Conservation (phyloP, 2,888 invertebrate species). For the Drosophila differens region DNA sequence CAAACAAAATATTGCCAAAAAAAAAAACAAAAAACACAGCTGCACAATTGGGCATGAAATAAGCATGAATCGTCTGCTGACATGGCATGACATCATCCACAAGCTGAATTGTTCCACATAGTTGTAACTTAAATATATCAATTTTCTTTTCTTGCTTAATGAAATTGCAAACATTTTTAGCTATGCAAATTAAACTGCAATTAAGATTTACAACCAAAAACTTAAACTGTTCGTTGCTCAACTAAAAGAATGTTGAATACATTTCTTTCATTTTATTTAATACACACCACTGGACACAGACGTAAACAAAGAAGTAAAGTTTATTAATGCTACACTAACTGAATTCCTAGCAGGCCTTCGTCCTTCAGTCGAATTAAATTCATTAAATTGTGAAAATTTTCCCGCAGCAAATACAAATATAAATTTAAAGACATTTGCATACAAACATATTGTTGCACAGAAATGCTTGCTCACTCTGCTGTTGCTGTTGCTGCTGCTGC, state of each 20-base stretch:
- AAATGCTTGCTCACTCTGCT: conserved; percentile 11
- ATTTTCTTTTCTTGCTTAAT: background rate
- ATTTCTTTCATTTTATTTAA: no score
- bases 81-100: background rate
- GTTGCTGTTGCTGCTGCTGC: background rate
- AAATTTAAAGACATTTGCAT: background rate
- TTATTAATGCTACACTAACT: background rate
- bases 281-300: background rate
- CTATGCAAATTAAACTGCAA: background rate
- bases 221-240: background rate
- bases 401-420: conserved; percentile 49
- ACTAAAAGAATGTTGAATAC: background rate
- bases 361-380: conserved; percentile 73
- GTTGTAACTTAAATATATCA: background rate
- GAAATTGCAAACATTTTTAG: background rate
- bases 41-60: conserved; percentile 3
- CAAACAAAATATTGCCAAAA: conserved; percentile 26
- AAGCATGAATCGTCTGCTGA: background rate
- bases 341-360: conserved; percentile 11
- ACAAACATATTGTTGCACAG: conserved; percentile 32
- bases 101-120: background rate
- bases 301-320: background rate
- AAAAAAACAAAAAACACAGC: background rate
- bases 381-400: conserved; percentile 74
- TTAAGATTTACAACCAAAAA: background rate